A percentile compares a stretch with the other conserved stretches of the same genome.
These are phyloP conservation scores for Ectropis grisescens DNA, from an alignment of 1,140 invertebrate genomes.

Conservation along the genomic window DNA sequence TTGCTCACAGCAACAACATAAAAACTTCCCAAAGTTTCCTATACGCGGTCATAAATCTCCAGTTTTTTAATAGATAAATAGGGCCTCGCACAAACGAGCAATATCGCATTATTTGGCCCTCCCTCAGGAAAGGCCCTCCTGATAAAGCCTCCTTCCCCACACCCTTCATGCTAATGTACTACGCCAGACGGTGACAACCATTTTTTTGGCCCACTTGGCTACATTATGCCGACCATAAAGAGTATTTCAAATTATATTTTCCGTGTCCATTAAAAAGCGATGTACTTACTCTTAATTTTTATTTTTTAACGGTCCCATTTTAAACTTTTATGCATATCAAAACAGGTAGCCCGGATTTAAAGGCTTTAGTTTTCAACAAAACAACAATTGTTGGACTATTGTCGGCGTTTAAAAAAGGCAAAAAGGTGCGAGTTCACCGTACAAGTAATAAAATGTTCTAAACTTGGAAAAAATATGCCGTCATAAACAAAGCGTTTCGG, in stretches of 20 bases:
- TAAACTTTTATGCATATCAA: slow-evolving; percentile 12
- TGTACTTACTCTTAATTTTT: slow-evolving; percentile 32
- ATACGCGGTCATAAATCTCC: slow-evolving; percentile 57
- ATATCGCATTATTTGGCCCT: slow-evolving; percentile 67
- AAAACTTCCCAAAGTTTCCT: slow-evolving; percentile 60
- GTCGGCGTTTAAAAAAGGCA: slow-evolving; percentile 36
- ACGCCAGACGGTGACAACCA: slow-evolving; percentile 66
- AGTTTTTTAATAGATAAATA: slow-evolving; percentile 70
- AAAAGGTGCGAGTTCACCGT: slow-evolving; percentile 47
- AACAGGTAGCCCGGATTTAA: slow-evolving; percentile 1
- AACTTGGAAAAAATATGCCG: slow-evolving; percentile 65
- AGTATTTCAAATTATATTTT: slow-evolving; percentile 68
- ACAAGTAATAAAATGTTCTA: slow-evolving; percentile 67
- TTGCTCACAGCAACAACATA: slow-evolving; percentile 49
- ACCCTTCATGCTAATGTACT: slow-evolving; percentile 67
- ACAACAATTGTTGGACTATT: slow-evolving; percentile 44
- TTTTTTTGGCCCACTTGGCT: slow-evolving; percentile 68
- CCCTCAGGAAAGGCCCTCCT: slow-evolving; percentile 66
- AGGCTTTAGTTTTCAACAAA: slow-evolving; percentile 40
- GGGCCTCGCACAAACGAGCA: slow-evolving; percentile 65
- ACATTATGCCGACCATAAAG: slow-evolving; percentile 63
- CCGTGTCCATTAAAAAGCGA: slow-evolving; percentile 60
- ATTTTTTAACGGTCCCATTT: slow-evolving; percentile 19
- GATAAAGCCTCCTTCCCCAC: slow-evolving; percentile 64
- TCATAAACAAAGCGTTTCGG: slow-evolving; percentile 66